Conservation (phyloP, 2,888 invertebrate genomes). For the Ischnura elegans region DNA sequence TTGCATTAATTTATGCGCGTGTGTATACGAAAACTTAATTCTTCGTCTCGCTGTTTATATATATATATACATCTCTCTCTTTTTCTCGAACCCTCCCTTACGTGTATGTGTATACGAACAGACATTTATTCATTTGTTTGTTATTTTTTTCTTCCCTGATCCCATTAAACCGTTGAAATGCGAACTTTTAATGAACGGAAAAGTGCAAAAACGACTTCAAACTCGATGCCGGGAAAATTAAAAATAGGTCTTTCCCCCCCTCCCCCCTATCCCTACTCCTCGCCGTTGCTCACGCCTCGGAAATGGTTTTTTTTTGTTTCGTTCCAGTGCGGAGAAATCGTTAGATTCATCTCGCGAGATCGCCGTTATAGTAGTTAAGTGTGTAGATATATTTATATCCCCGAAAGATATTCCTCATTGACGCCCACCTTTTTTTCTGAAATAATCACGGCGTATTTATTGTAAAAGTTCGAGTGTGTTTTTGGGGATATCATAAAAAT, state of each 20-base stretch:
- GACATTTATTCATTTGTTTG: too few relatives aligned
- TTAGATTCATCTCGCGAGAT: conserved; percentile 24
- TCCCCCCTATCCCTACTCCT: not conserved
- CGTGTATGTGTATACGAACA: too few relatives aligned
- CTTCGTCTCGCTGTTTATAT: not conserved
- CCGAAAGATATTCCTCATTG: conserved; percentile 22
- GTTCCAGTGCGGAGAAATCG: not conserved
- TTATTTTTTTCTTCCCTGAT: conserved; percentile 35
- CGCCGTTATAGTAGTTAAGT: not conserved
- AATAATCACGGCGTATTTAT: not conserved
- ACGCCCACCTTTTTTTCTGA: not conserved
- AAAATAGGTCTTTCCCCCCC: conserved; percentile 20
- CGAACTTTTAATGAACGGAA: conserved; percentile 63
- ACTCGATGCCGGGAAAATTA: conserved; percentile 14
- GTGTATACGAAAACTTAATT: conserved; percentile 42
- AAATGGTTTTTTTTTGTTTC: not conserved
- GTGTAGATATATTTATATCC: not conserved
- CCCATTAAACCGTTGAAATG: conserved; percentile 49
- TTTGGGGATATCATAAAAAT: not conserved
- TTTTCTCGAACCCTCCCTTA: too few relatives aligned
- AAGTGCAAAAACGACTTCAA: conserved; percentile 59
- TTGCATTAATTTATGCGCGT: not conserved
- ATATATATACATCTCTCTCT: too few relatives aligned
- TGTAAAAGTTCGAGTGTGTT: conserved; percentile 37
- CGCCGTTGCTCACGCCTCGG: not conserved